Evolutionary conservation across 2,113 vertebrate genomes (phyloP).

Genomic region (Rafetus swinhoei): DNA sequence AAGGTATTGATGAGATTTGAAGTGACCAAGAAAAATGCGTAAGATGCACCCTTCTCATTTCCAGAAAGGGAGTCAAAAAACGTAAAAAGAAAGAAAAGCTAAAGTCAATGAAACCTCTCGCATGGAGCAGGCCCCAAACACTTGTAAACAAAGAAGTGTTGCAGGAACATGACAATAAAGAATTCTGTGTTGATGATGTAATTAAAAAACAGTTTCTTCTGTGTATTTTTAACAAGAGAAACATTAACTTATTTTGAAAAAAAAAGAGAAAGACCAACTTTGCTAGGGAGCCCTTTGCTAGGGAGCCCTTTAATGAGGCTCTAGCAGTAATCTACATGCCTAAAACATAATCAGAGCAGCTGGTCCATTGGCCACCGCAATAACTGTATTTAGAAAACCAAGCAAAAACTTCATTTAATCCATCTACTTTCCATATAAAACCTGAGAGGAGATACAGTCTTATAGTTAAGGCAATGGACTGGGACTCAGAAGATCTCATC

Average conservation of each 20-base stretch:
- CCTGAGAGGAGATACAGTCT: not conserved
- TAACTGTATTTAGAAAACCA: not conserved
- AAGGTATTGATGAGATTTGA: slow-evolving; percentile 77
- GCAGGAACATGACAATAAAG: accelerated
- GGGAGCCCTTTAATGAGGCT: not conserved
- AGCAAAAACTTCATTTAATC: not conserved
- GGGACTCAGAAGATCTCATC: not conserved
- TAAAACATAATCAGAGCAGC: slow-evolving; percentile 13
- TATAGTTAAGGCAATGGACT: not conserved
- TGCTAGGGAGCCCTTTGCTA: not conserved
- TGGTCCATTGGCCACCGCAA: not conserved
- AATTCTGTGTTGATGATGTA: not conserved
- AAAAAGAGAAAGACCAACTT: not conserved
- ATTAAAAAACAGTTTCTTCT: not conserved
- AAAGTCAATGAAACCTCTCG: slow-evolving; percentile 26
- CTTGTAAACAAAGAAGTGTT: not conserved
- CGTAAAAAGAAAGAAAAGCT: slow-evolving; percentile 5
- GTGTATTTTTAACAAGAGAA: not conserved
- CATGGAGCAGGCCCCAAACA: not conserved
- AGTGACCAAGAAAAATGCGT: slow-evolving; percentile 73
- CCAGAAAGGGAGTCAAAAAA: slow-evolving; percentile 30
- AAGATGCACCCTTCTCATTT: slow-evolving; percentile 64
- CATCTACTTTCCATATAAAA: not conserved
- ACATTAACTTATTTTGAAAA: not conserved
- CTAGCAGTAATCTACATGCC: not conserved